Evolutionary conservation across 2,888 invertebrate species (phyloP).

Genomic region (Tortricodes alternella): DNA sequence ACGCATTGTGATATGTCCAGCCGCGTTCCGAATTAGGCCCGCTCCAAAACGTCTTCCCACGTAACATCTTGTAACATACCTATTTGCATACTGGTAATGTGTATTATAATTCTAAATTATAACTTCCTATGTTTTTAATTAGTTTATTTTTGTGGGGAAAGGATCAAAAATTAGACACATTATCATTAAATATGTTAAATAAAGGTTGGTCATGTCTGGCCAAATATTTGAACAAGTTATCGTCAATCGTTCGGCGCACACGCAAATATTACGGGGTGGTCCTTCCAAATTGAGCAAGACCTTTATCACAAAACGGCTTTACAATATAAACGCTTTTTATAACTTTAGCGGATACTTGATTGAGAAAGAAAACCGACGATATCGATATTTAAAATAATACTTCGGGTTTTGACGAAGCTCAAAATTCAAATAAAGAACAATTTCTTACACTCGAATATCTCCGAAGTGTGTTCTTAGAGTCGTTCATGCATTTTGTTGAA

Average conservation of each 20-base stretch:
- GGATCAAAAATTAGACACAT: background rate
- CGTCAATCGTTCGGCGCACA: background rate
- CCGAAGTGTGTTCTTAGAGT: too few relatives aligned
- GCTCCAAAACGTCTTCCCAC: conserved; percentile 6
- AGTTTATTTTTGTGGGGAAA: conserved; percentile 5
- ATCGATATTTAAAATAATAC: too few relatives aligned
- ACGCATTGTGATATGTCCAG: conserved; percentile 2
- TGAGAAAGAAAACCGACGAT: too few relatives aligned
- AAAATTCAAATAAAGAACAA: too few relatives aligned
- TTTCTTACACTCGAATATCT: too few relatives aligned
- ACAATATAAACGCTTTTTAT: background rate
- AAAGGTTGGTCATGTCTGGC: background rate
- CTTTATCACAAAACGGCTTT: background rate
- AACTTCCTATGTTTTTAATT: conserved; percentile 10
- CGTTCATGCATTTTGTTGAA: conserved; percentile 16
- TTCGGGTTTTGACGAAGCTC: too few relatives aligned
- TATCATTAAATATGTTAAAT: background rate
- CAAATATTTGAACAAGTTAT: background rate
- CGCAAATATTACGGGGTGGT: background rate
- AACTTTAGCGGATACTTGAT: too few relatives aligned
- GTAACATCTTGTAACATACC: conserved; percentile 8
- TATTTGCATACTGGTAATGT: conserved; percentile 9
- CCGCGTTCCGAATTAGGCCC: background rate
- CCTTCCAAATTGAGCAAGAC: background rate
- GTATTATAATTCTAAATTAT: conserved; percentile 2